phyloP scores from a whole-genome alignment of 2,113 vertebrate species.

The Illadopsis cleaveri region DNA sequence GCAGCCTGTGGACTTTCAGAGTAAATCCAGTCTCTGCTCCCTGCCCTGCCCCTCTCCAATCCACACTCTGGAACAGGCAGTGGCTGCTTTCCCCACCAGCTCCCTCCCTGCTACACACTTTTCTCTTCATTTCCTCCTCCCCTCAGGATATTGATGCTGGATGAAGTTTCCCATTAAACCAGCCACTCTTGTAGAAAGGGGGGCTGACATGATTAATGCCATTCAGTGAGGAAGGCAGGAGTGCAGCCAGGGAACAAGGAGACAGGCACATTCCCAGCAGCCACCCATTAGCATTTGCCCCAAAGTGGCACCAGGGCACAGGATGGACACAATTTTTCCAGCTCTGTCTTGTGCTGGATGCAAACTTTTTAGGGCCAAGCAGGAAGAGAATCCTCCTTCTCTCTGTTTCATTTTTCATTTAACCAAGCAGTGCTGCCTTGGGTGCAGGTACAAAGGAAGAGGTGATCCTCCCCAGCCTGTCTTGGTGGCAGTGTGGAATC shows the following conservation, averaged over 20 bases:
- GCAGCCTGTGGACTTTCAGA: not conserved
- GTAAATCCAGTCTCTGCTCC: not conserved
- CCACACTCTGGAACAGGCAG: not conserved
- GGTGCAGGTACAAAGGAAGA: not conserved
- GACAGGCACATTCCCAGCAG: conserved; percentile 44
- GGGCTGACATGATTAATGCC: conserved; percentile 78
- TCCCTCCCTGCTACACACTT: not conserved
- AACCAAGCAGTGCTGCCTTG: not conserved
- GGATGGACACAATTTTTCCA: not conserved
- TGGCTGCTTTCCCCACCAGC: conserved; percentile 8
- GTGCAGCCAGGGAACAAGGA: conserved; percentile 54
- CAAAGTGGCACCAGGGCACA: not conserved
- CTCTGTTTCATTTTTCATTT: not conserved
- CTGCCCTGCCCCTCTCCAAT: not conserved
- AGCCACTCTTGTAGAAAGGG: conserved; percentile 78
- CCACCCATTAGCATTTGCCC: conserved; percentile 34
- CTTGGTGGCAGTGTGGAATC: not conserved
- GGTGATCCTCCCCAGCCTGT: not conserved
- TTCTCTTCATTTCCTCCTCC: conserved; percentile 22
- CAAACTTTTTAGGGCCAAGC: not conserved
- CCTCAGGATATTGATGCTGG: conserved; percentile 56
- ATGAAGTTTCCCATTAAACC: conserved; percentile 77
- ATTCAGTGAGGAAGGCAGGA: conserved; percentile 46
- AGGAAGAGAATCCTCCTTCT: not conserved
- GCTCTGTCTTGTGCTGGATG: not conserved